phyloP scores from a whole-genome alignment of 2,888 invertebrate genomes.

The Nematopogon swammerdamellus region DNA sequence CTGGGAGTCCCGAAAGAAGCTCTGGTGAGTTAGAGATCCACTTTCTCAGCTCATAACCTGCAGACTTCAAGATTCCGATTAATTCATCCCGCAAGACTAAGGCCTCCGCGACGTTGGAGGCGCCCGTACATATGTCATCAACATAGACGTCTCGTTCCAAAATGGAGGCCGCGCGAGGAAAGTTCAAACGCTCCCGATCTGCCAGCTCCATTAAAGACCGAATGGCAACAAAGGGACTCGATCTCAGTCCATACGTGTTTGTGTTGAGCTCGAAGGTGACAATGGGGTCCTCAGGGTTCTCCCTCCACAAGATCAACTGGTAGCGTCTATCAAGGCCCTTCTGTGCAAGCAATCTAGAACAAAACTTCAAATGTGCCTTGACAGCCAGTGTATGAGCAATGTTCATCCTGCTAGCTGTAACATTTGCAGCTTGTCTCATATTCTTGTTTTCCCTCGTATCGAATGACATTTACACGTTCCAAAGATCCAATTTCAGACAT shows the following conservation, averaged over 20 bases:
- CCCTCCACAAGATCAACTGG: slow-evolving; percentile 4
- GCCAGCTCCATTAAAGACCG: background rate
- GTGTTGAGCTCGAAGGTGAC: background rate
- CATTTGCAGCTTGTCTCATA: too few relatives aligned
- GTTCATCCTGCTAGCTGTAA: too few relatives aligned
- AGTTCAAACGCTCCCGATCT: background rate
- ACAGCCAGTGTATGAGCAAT: too few relatives aligned
- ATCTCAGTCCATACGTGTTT: background rate
- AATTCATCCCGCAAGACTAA: slow-evolving; percentile 1
- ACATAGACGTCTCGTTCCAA: slow-evolving; percentile 1
- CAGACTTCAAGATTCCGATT: background rate
- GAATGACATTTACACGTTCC: too few relatives aligned
- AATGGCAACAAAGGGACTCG: slow-evolving; percentile 1
- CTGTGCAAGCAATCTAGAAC: too few relatives aligned
- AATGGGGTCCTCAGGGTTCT: slow-evolving; percentile 1
- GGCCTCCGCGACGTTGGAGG: background rate
- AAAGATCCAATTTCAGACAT: too few relatives aligned
- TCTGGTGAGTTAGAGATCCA: slow-evolving; percentile 1
- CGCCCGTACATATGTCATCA: slow-evolving; percentile 1
- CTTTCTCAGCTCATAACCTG: slow-evolving; percentile 2
- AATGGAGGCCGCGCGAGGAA: background rate
- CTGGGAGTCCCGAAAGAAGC: background rate
- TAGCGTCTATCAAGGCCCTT: slow-evolving; percentile 1
- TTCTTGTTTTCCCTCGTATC: too few relatives aligned
- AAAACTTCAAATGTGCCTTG: too few relatives aligned